These are phyloP conservation scores for Polydrusus pterygomalis DNA, from an alignment of 2,888 invertebrate species.

Conservation along the genomic window DNA sequence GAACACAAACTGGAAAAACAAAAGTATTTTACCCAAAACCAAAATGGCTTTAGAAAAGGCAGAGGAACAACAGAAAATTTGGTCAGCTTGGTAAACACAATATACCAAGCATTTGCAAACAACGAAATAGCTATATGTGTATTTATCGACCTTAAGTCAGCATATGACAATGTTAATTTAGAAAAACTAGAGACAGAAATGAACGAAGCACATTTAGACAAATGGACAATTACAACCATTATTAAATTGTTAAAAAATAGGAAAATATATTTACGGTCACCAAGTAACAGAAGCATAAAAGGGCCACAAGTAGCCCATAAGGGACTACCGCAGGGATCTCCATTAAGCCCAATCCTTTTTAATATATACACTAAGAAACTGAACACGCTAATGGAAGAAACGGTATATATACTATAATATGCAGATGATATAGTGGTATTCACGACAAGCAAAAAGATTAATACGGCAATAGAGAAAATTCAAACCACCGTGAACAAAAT, in stretches of 20 bases:
- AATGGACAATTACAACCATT: neutral
- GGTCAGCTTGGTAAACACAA: neutral
- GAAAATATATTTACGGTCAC: neutral
- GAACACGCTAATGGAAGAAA: neutral
- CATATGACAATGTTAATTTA: neutral
- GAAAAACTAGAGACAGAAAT: neutral
- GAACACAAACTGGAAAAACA: neutral
- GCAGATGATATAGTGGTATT: conserved; percentile 5
- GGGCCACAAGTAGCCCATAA: neutral
- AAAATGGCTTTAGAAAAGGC: neutral
- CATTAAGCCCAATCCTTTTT: neutral
- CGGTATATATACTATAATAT: neutral
- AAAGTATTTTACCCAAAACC: neutral
- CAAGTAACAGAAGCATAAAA: neutral
- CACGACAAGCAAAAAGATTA: neutral
- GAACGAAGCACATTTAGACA: neutral
- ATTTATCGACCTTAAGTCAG: neutral
- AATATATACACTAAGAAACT: neutral
- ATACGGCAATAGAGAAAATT: neutral
- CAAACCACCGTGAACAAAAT: neutral
- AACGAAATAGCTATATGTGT: neutral
- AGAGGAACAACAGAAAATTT: neutral
- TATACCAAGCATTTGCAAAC: neutral
- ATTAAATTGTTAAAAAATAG: neutral
- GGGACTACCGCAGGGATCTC: neutral